Evolutionary conservation across 2,888 invertebrate genomes (phyloP), one percentile per base, ranked within the genome.

Genomic region (Macaria liturata): DNA sequence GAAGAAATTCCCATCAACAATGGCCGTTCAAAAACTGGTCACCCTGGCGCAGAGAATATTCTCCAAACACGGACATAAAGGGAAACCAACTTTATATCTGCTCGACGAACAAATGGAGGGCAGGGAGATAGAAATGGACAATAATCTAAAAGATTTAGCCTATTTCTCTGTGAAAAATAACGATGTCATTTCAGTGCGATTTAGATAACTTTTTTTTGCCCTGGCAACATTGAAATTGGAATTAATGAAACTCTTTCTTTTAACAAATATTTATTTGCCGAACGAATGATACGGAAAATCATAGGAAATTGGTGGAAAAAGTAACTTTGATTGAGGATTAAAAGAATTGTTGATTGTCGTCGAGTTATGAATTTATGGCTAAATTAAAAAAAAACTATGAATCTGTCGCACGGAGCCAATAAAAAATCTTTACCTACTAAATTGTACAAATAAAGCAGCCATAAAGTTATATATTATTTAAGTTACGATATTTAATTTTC

Each of bases 91-190:
- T 0, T 71, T 94, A 20, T 85, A 86, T 59, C 90, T 94, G 61
- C 72, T 93, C 2, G 94, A 95, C 69, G 91, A 91, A 8, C 86
- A 92, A 67, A 90, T 93, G 83, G 81, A 93, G 4, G 94, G 94
- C 20, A 93, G 96, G 7, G 94, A 96, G 76, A 95, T 97, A 69
- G 89, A 92, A 57, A 83, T 98, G 67, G 96, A 97, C 66, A 97
- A 97, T 79, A 95, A 95, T 59, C 94, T 97, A 74, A 96, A 97
- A 81, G 95, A 96, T 74, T 87, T 98, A 45, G 94, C 95, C 49
- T 97, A 95, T 81, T 98, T 95, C 85, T 97, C 97, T 0, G 91
- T 98, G 44, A 96, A 96, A 86, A 95, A 96, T 72, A 96, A 96
- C 60, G 97, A 98, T 85, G 94, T 93, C 59, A 95, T 98, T 68